phyloP scores from a whole-genome alignment of 2,113 vertebrate species.

The Odobenus rosmarus region DNA sequence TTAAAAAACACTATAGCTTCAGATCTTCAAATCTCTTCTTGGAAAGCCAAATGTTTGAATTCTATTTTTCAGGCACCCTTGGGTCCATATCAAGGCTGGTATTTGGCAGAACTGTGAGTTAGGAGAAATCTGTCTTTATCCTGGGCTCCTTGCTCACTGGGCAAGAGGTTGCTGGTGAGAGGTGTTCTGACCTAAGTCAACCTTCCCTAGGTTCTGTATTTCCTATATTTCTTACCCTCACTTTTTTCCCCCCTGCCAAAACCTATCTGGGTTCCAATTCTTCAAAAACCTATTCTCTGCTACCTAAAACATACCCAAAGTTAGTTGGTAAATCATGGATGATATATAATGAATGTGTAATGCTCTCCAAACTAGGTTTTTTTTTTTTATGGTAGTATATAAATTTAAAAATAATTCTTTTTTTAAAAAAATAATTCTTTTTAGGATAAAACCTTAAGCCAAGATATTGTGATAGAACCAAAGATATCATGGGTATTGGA shows the following conservation, averaged over 20 bases:
- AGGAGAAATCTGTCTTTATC: background rate
- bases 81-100: background rate
- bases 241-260: background rate
- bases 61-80: background rate
- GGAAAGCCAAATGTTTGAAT: background rate
- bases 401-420: slow-evolving; percentile 6
- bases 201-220: background rate
- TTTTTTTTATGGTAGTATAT: background rate
- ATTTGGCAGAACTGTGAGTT: background rate
- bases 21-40: background rate
- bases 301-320: slow-evolving; percentile 6
- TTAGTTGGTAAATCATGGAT: slow-evolving; percentile 8
- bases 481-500: background rate
- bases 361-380: background rate
- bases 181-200: background rate
- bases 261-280: slow-evolving; percentile 9
- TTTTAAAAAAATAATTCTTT: background rate
- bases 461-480: slow-evolving; percentile 28
- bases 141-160: background rate
- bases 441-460: slow-evolving; percentile 31
- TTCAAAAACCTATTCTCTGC: slow-evolving; percentile 55
- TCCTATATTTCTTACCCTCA: background rate
- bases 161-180: background rate
- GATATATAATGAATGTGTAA: background rate
- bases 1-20: background rate